Conservation (phyloP, 2,113 vertebrate species). For the Coptodon bakossiorum region DNA sequence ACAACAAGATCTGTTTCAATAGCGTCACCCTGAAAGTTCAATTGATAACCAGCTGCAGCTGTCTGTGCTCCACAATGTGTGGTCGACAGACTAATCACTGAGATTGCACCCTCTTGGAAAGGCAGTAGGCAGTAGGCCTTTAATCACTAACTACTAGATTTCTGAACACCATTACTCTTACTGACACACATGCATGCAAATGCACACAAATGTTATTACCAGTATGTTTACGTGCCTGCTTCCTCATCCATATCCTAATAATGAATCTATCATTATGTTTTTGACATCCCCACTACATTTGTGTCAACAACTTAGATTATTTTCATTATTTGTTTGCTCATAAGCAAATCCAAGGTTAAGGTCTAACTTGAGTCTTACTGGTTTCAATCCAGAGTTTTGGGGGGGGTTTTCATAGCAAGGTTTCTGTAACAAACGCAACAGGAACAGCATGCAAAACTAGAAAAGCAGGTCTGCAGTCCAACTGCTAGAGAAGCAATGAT, state of each 20-base stretch:
- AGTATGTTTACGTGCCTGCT: not conserved
- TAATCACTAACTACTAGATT: conserved; percentile 25
- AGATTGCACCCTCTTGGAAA: conserved; percentile 46
- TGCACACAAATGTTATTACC: not conserved
- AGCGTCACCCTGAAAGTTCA: not conserved
- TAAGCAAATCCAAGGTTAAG: not conserved
- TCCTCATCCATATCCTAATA: not conserved
- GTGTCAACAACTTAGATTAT: not conserved
- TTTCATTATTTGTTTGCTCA: not conserved
- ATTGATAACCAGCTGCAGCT: conserved; percentile 59
- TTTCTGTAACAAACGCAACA: not conserved
- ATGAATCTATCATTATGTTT: not conserved
- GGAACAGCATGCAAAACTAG: not conserved
- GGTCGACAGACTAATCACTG: conserved; percentile 39
- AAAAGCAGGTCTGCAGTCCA: not conserved
- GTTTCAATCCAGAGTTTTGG: not conserved
- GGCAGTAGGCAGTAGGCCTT: conserved; percentile 11
- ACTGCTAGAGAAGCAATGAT: not conserved
- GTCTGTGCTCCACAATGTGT: conserved; percentile 26
- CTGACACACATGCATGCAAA: not conserved
- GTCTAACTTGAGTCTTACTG: not conserved
- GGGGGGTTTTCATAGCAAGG: not conserved
- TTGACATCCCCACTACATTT: not conserved
- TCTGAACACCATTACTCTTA: not conserved
- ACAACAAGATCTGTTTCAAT: conserved; percentile 1